phyloP scores from a whole-genome alignment of 2,888 invertebrate species.

The Sinohyriopsis cumingii region DNA sequence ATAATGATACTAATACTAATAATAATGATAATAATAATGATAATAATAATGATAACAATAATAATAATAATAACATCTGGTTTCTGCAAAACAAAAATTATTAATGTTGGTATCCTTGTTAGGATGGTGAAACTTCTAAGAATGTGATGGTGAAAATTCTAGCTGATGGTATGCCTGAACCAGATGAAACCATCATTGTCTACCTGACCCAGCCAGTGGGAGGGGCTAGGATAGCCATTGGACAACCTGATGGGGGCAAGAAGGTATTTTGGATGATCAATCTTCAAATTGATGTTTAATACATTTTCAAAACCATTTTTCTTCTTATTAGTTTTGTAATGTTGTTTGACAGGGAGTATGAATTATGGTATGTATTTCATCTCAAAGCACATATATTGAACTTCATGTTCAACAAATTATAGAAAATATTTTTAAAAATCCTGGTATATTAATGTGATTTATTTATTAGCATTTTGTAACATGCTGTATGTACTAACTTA shows the following conservation, averaged over 20 bases:
- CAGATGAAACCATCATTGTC: constrained; percentile 63
- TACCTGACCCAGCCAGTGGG: constrained; percentile 65
- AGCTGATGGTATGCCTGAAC: constrained; percentile 63
- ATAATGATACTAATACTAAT: background rate
- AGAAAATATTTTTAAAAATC: too few relatives aligned
- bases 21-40: background rate
- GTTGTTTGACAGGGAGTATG: background rate
- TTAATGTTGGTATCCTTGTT: background rate
- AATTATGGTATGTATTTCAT: background rate
- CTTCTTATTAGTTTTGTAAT: background rate
- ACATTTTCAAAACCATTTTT: too few relatives aligned
- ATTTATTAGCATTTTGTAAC: too few relatives aligned
- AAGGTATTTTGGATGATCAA: constrained; percentile 46
- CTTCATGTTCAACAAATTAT: background rate
- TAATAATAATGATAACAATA: background rate
- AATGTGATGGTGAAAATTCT: constrained; percentile 52
- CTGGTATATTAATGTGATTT: too few relatives aligned
- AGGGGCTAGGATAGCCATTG: constrained; percentile 64
- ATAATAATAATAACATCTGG: background rate
- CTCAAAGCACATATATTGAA: background rate
- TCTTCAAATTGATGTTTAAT: too few relatives aligned
- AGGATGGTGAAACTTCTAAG: constrained; percentile 57
- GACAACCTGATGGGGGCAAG: constrained; percentile 56
- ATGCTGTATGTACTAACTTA: too few relatives aligned
- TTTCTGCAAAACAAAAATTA: background rate